Evolutionary conservation across 2,113 vertebrate species (phyloP), one percentile per base, ranked within the genome.

Genomic region (Lucifuga dentata): DNA sequence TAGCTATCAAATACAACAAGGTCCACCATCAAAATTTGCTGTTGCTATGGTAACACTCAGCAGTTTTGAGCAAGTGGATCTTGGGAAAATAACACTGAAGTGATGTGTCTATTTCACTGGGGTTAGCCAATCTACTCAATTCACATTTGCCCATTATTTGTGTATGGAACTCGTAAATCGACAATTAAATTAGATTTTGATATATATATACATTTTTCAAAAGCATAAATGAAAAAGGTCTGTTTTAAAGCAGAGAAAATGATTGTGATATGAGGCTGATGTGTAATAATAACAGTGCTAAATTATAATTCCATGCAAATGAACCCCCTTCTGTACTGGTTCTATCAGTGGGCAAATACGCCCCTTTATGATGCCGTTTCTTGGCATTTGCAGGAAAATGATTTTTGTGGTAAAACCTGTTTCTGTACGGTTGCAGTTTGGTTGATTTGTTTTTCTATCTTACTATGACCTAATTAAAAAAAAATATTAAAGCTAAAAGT

Each of bases 41-140:
- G 91, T 93, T 93, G 84, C 92, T 87, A 90, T 89, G 87, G 92
- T 69, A 90, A 92, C 92, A 68, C 64, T 44, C 67, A 39, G 79
- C 44, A 29, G 69, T 85, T 89, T 87, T 84, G 64, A 88, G 75
- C 74, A 76, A 88, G 79, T 80, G 81, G 44, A 60, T 81, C 72
- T 73, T 69, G 64, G 63, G 76, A 80, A 59, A 56, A 79, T 78
- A 60, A 74, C 68, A 55, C 68, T 76, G 40, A 78, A 78, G 82
- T 76, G 20, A 83, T 70, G 32, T 76, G 19, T 72, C 20, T 50
- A n/a, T 69, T 67, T 78, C 55, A 71, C 51, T 5, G 13, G 29
- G 62, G 16, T 23, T 12, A 38, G 17, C 52, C 48, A 35, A 64
- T 76, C 50, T 49, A 1, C 26, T 52, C 78, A 11, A 19, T 52